Percentiles rank a stretch among this genome's conserved stretches.
phyloP scores from a whole-genome alignment of 2,113 vertebrate species.

The Physeter macrocephalus region DNA sequence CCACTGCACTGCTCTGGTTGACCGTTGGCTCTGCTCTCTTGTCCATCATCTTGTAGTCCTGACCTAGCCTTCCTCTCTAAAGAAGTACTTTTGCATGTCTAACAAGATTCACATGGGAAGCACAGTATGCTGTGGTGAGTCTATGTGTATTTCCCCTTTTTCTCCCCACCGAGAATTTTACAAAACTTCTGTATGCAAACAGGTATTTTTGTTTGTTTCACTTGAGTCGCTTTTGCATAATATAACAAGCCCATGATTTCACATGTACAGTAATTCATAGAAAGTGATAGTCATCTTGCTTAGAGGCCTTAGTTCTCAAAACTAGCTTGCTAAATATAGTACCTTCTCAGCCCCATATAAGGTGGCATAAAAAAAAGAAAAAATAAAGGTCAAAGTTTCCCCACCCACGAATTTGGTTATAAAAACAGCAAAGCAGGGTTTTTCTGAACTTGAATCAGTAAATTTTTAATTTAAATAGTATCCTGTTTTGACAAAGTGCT shows the following conservation, averaged over 20 bases:
- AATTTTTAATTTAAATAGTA: conserved; percentile 82
- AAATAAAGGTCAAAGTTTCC: conserved; percentile 71
- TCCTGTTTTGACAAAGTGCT: conserved; percentile 92
- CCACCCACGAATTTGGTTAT: conserved; percentile 78
- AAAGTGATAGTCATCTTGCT: conserved; percentile 81
- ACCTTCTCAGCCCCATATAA: conserved; percentile 71
- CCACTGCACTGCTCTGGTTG: neutral
- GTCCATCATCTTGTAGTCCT: neutral
- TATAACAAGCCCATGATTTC: conserved; percentile 81
- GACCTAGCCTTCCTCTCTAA: neutral
- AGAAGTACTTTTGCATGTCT: conserved; percentile 35
- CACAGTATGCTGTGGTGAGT: conserved; percentile 64
- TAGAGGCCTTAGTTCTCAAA: conserved; percentile 75
- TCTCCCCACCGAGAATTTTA: conserved; percentile 79
- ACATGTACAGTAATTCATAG: conserved; percentile 85
- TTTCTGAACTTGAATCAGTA: conserved; percentile 74
- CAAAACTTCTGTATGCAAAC: conserved; percentile 80
- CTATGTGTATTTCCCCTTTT: conserved; percentile 80
- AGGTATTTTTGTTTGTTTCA: conserved; percentile 86
- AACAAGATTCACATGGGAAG: conserved; percentile 65
- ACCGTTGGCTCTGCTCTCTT: neutral
- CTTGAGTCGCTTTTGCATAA: conserved; percentile 81
- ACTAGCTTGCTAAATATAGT: conserved; percentile 79
- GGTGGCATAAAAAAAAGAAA: conserved; percentile 63
- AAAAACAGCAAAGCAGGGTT: conserved; percentile 73